Conservation (phyloP, 2,888 invertebrate species). For the Allygus modestus region DNA sequence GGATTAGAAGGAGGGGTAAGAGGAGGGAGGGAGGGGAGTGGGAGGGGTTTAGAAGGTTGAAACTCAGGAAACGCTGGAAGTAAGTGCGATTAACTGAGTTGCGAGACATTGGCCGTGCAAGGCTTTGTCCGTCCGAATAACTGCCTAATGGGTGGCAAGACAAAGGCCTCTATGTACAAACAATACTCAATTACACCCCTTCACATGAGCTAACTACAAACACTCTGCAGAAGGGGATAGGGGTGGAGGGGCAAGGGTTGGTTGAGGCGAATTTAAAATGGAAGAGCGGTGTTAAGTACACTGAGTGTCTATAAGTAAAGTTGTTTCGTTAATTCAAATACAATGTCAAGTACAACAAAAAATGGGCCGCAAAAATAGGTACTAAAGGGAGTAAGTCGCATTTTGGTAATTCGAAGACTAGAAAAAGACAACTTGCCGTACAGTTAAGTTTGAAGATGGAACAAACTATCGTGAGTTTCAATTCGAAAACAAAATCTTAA, state of each 20-base stretch:
- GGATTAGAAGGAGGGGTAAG: not conserved
- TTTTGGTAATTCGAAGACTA: too few species aligned
- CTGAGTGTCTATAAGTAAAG: too few species aligned
- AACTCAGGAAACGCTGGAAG: not conserved
- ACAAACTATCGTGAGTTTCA: too few species aligned
- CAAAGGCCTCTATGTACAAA: conserved; percentile 21
- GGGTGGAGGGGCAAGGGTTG: not conserved
- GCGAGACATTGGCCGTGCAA: not conserved
- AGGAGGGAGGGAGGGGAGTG: not conserved
- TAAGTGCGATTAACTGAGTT: not conserved
- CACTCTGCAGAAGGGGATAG: not conserved
- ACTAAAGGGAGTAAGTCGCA: too few species aligned
- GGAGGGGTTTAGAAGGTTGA: not conserved
- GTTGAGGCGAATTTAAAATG: too few species aligned
- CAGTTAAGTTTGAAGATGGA: too few species aligned
- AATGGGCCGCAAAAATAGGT: too few species aligned
- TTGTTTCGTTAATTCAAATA: too few species aligned
- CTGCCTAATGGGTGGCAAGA: conserved; percentile 7
- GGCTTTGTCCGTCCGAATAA: conserved; percentile 20
- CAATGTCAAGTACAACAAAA: too few species aligned
- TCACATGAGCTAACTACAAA: not conserved
- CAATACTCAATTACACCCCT: conserved; percentile 36
- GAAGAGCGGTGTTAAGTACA: too few species aligned
- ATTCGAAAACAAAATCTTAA: too few species aligned
- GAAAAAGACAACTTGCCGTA: too few species aligned